These are phyloP conservation scores for Platysteira castanea DNA, from an alignment of 2,113 vertebrate genomes.

Conservation along the genomic window DNA sequence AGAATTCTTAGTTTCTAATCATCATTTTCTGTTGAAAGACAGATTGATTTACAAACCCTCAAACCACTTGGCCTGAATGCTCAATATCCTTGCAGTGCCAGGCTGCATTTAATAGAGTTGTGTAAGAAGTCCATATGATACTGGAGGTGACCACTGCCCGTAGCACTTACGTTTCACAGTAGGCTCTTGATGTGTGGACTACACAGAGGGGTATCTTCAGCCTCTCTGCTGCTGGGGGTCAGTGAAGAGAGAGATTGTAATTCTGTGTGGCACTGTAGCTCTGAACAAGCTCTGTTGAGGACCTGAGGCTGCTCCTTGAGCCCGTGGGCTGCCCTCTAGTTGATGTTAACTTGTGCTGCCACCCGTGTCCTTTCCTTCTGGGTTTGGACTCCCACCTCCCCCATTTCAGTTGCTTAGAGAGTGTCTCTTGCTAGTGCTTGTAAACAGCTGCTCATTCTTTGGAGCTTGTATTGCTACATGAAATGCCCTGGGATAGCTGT, in stretches of 20 bases:
- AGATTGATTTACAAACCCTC: background rate
- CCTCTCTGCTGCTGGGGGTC: background rate
- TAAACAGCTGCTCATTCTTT: background rate
- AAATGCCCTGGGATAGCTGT: background rate
- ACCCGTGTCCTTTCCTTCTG: background rate
- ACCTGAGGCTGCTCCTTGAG: background rate
- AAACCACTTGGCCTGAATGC: background rate
- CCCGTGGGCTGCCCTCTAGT: background rate
- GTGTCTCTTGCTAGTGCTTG: background rate
- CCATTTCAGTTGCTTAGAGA: background rate
- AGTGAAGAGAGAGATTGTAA: background rate
- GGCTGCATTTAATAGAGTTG: background rate
- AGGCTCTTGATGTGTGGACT: background rate
- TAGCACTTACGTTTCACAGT: fast-evolving
- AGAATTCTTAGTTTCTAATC: background rate
- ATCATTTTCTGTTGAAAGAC: background rate
- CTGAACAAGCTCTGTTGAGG: background rate
- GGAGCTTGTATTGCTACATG: background rate
- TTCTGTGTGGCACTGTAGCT: background rate
- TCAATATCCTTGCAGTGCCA: background rate
- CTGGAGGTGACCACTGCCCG: background rate
- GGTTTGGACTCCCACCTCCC: background rate
- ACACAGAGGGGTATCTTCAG: background rate
- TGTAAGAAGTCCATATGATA: fast-evolving
- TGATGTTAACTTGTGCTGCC: background rate